Evolutionary conservation across 2,797 vertebrate genomes (phyloP), one percentile per base, ranked within the genome.

Genomic region (Helicolenus hilgendorfi): DNA sequence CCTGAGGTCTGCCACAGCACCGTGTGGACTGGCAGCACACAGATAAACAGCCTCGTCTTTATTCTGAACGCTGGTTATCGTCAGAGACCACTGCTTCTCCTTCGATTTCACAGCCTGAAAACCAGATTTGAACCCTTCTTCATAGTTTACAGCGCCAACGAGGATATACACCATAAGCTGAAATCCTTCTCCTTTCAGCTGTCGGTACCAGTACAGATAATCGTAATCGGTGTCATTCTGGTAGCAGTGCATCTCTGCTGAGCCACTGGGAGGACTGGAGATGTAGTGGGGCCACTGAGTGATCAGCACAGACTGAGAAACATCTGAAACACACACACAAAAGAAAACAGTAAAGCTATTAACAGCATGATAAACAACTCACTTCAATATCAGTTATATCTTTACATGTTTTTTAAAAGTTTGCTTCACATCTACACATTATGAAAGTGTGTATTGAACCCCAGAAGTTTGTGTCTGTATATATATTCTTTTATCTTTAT

Each of bases 1-100:
- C 5, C 7, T 68, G 33, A 49, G 74, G n/a, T 85, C 29, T 76
- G 70, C 38, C 14, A 36, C 87, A 76, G 59, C 88, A 88, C 85
- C 10, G 91, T 93, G 93, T 18, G 49, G 11, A 79, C 93, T 91
- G 26, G 89, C 85, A 72, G 91, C 88, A 5, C 93, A 93, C n/a
- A 92, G 45, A 86, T 90, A 93, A 72, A 87, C 72, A 2, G 90
- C 89, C 63, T 89, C 81, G 1, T 93, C 82, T 64, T 63, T 14
- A 49, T 6, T 2, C 79, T 83, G 22, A 71, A 72, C 1, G 3
- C 63, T 84, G 55, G 18, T 0, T 38, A 94, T 84, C 0, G 1
- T 80, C 27, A 93, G 75, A 77, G 84, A 78, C 87, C 67, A 91
- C 7, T 80, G 65, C 72, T 88, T 92, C 22, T 29, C 7, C 0